Percentiles rank a stretch among this genome's conserved stretches.
Evolutionary conservation across 2,113 vertebrate genomes (phyloP).

Genomic region (Paraplagusia blochii): DNA sequence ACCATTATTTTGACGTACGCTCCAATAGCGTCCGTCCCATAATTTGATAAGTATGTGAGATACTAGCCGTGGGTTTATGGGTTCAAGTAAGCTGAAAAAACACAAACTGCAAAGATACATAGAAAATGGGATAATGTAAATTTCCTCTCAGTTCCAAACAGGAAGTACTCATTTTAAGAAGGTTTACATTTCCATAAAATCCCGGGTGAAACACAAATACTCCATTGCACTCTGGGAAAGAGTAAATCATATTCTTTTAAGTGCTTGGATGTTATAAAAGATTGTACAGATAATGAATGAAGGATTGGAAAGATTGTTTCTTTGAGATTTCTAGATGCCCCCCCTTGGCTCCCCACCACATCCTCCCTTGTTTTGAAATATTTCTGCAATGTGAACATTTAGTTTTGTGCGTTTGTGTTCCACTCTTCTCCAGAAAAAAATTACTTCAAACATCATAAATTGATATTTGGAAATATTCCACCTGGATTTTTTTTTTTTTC

Average conservation of each 20-base stretch:
- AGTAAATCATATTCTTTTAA: no score
- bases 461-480: slow-evolving; percentile 25
- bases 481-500: slow-evolving; percentile 14
- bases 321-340: no score
- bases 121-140: slow-evolving; percentile 7
- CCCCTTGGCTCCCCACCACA: no score
- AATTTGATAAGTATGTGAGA: slow-evolving; percentile 48
- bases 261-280: no score
- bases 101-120: background rate
- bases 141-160: slow-evolving; percentile 36
- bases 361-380: slow-evolving; percentile 4
- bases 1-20: slow-evolving; percentile 50
- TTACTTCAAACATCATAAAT: slow-evolving; percentile 15
- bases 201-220: background rate
- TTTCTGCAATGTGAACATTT: background rate
- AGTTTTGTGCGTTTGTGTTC: background rate
- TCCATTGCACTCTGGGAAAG: no score
- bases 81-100: slow-evolving; percentile 23
- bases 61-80: slow-evolving; percentile 28
- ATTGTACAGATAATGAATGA: no score
- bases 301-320: no score
- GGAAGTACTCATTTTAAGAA: slow-evolving; percentile 52
- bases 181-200: slow-evolving; percentile 52
- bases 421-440: background rate
- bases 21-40: slow-evolving; percentile 36